Conservation (phyloP, 2,113 vertebrate species). For the Oreochromis niloticus region DNA sequence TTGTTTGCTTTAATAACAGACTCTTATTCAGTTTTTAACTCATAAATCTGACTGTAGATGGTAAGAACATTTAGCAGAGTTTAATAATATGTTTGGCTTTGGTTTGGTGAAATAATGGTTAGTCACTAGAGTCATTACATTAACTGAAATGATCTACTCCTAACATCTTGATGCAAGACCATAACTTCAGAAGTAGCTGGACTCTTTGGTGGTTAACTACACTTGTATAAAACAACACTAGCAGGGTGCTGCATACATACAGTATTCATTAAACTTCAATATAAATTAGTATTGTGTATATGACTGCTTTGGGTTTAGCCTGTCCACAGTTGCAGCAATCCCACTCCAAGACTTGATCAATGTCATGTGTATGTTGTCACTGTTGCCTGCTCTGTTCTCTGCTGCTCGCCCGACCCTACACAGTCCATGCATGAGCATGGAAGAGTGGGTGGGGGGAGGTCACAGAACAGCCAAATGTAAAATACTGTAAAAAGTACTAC, state of each 20-base stretch:
- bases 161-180: not conserved
- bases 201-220: not conserved
- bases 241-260: not conserved
- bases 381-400: not conserved
- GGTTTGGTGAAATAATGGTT: not conserved
- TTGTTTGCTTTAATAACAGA: not conserved
- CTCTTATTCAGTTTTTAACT: not conserved
- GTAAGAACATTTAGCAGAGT: not conserved
- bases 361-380: not conserved
- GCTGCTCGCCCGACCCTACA: accelerated
- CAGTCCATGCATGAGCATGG: not conserved
- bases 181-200: not conserved
- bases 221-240: not conserved
- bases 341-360: not conserved
- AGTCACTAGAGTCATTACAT: not conserved
- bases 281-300: not conserved
- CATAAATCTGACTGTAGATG: not conserved
- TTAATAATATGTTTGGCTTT: not conserved
- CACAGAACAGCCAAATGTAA: not conserved
- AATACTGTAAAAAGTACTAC: not conserved
- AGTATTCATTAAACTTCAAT: not conserved
- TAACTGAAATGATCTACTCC: not conserved
- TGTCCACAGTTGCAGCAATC: not conserved
- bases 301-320: not conserved
- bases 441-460: not conserved